Evolutionary conservation across 92 coral and sea anemone species (phyloP).

Genomic region (Parazoanthus swiftii): DNA sequence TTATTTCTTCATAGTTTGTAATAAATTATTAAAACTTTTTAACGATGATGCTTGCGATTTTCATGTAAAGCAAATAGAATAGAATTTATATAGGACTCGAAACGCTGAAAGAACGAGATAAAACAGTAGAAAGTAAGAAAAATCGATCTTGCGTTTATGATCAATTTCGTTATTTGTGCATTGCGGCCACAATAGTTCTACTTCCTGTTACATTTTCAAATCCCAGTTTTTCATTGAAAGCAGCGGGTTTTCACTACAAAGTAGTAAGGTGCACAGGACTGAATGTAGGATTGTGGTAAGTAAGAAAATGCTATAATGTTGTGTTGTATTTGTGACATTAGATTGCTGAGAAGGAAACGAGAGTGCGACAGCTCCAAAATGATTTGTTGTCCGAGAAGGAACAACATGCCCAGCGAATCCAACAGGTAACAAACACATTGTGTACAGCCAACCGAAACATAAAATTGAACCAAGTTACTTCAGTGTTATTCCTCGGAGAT

Average conservation of each 20-base stretch:
- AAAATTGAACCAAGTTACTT: background rate
- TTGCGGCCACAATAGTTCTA: background rate
- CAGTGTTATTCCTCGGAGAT: background rate
- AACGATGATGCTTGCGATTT: background rate
- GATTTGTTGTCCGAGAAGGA: slow-evolving; percentile 93
- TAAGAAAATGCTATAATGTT: background rate
- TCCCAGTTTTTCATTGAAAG: background rate
- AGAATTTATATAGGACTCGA: too few relatives aligned
- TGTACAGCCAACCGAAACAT: background rate
- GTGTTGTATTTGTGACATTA: slow-evolving; percentile 8
- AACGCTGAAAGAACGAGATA: too few relatives aligned
- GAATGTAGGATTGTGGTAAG: background rate
- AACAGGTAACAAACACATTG: slow-evolving; percentile 68
- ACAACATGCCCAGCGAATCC: slow-evolving; percentile 97
- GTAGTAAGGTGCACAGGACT: background rate
- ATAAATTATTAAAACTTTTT: background rate
- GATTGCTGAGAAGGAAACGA: slow-evolving; percentile 73
- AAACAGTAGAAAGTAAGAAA: too few relatives aligned
- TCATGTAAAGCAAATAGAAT: background rate
- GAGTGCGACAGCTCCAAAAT: slow-evolving; percentile 73
- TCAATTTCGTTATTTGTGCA: too few relatives aligned
- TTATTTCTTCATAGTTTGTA: background rate
- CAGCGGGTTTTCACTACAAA: too few relatives aligned
- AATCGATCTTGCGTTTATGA: background rate
- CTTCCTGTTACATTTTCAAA: background rate